Base-by-base conservation (phyloP, 2,888 invertebrate species). In the Alcis repandata region DNA sequence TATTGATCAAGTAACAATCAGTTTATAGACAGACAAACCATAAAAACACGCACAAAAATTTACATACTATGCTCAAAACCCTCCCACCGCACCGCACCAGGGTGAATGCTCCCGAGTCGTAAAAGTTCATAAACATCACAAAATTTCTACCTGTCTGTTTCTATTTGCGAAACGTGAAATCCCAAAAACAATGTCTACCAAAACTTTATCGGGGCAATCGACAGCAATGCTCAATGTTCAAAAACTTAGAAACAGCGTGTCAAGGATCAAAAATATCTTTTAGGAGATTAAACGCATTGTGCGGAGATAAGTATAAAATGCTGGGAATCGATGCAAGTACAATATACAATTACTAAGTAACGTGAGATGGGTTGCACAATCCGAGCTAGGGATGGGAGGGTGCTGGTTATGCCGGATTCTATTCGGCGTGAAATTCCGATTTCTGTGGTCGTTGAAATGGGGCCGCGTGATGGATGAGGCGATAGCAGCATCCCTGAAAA, bases 311-410 rank as follows among this genome's bases (percentile, higher is more conserved):
- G 70, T 72, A 69, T 54, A 58, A 59, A 54, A 56, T 70, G 71
- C 66, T 80, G 79, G 72, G 79, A 80, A 77, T 79, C 74, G 74
- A 79, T 76, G 69, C 60, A 22, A 59, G 65, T 71, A 80, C 79
- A 79, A 79, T 78, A 72, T 67, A 75, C 79, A 79, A 79, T 80
- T 72, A 74, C 52, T 20, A 17, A 41, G 63, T 58, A 68, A 69
- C 71, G 74, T 76, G 73, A 70, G 72, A 73, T 67, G 64, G 46
- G 65, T 79, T 77, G 71, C 75, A 67, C 75, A 76, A 78, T 53
- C 38, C 17, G 52, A n/a, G 15, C 2, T 57, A 45, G 63, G 15
- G 27, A 52, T 63, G 36, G 9, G 36, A 10, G 27, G 51, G n/a
- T 27, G 15, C 38, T 38, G 41, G 2, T 46, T 48, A 48, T 41